Percentiles rank a stretch among this genome's conserved stretches.
phyloP scores from a whole-genome alignment of 1,140 invertebrate genomes.

The Cyclina sinensis region DNA sequence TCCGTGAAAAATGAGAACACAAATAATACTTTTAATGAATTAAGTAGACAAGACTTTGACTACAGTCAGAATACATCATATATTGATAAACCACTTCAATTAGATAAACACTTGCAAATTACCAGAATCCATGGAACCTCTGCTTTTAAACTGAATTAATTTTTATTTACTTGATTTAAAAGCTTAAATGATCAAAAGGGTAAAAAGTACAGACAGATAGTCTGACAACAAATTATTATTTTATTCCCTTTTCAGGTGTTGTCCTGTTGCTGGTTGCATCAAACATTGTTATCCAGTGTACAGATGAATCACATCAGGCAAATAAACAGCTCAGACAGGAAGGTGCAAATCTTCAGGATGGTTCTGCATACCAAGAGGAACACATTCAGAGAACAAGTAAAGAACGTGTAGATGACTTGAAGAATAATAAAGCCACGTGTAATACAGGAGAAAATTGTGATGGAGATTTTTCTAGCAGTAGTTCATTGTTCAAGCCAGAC shows the following conservation, averaged over 20 bases:
- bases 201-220: too few species aligned
- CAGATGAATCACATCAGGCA: background rate
- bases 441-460: slow-evolving; percentile 4
- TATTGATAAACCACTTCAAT: too few species aligned
- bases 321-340: background rate
- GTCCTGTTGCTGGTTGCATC: background rate
- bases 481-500: background rate
- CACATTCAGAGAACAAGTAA: background rate
- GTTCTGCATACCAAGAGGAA: background rate
- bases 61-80: too few species aligned
- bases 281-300: background rate
- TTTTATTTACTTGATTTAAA: too few species aligned
- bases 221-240: too few species aligned
- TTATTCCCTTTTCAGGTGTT: background rate
- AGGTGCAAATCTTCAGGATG: background rate
- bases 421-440: background rate
- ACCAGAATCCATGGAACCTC: too few species aligned
- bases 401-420: background rate
- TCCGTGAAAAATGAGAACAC: too few species aligned
- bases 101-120: too few species aligned
- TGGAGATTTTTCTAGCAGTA: background rate
- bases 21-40: too few species aligned
- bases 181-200: too few species aligned
- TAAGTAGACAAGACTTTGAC: too few species aligned
- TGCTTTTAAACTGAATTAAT: too few species aligned